Percentiles rank a stretch among this genome's conserved stretches.
Conservation (phyloP, 2,113 vertebrate species). For the Pelusios castaneus region DNA sequence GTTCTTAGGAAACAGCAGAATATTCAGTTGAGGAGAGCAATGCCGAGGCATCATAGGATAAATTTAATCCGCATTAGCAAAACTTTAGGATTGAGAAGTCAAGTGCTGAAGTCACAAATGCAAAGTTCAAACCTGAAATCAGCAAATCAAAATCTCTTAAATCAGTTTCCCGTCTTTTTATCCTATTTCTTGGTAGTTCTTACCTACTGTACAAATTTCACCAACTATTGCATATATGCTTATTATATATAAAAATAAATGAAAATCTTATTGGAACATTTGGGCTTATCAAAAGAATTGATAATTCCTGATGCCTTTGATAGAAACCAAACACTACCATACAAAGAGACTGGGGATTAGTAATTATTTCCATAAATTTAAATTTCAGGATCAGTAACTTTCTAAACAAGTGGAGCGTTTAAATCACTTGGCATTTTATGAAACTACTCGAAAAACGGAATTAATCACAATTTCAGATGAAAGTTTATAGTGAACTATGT, state of each 20-base stretch:
- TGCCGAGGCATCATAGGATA: background rate
- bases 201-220: background rate
- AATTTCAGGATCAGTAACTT: background rate
- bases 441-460: background rate
- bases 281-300: background rate
- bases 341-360: background rate
- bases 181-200: background rate
- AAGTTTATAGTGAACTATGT: too few relatives aligned
- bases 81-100: background rate
- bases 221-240: background rate
- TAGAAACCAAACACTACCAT: background rate
- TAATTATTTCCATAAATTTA: background rate
- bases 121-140: background rate
- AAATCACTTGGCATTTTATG: background rate
- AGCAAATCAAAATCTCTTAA: background rate
- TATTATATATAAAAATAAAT: background rate
- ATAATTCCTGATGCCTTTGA: background rate
- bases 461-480: background rate
- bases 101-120: background rate
- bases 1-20: background rate
- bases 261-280: background rate
- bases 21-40: background rate
- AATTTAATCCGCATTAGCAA: background rate
- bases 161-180: background rate
- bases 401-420: background rate